A percentile compares a stretch with the other conserved stretches of the same genome.
phyloP scores from a whole-genome alignment of 2,113 vertebrate species.

The Calypte anna region DNA sequence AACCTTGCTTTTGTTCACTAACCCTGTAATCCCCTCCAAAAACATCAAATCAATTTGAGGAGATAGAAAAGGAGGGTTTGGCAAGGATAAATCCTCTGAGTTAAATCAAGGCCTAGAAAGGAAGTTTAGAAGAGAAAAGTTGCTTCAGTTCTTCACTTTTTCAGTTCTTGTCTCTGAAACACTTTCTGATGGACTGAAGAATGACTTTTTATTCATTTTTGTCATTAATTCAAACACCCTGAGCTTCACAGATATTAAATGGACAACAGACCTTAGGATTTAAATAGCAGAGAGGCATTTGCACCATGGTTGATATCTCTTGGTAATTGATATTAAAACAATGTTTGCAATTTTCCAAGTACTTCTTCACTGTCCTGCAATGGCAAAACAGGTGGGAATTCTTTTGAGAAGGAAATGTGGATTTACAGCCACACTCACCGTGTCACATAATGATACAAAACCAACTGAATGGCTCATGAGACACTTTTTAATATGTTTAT shows the following conservation, averaged over 20 bases:
- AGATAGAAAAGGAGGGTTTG: not conserved
- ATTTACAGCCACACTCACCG: not conserved
- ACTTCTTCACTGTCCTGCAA: not conserved
- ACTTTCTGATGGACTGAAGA: not conserved
- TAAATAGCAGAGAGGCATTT: not conserved
- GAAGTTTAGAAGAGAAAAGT: not conserved
- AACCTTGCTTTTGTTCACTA: not conserved
- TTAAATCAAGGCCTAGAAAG: not conserved
- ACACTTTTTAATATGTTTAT: not conserved
- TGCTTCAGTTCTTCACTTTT: not conserved
- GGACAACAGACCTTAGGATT: not conserved
- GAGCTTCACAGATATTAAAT: not conserved
- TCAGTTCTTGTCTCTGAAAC: not conserved
- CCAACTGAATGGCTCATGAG: not conserved
- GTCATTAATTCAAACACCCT: not conserved
- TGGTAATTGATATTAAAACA: not conserved
- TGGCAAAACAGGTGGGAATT: not conserved
- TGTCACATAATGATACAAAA: not conserved
- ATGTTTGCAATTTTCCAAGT: not conserved
- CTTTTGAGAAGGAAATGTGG: not conserved
- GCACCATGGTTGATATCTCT: fast-evolving
- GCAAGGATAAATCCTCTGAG: not conserved
- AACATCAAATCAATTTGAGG: not conserved
- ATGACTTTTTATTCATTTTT: not conserved
- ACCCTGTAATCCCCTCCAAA: not conserved